Base-by-base conservation (phyloP, 2,113 vertebrate species). In the Pluvialis apricaria region DNA sequence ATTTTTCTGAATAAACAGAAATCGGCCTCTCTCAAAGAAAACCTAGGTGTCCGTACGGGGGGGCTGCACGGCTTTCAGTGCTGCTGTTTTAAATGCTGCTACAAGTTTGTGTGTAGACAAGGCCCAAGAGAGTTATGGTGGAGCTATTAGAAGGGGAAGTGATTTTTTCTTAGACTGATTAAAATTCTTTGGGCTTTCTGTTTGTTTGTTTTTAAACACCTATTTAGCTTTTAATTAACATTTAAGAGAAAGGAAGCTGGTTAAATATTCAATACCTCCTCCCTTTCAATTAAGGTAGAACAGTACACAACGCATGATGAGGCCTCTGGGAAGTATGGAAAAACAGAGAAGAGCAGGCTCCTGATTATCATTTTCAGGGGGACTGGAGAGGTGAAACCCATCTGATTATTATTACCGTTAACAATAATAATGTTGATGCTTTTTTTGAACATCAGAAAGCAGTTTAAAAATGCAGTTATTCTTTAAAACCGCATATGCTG, bases 181-280 rank as follows among this genome's bases (percentile, higher is more conserved):
- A 97, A 95, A 96, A 96, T 96, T 97, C 90, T 94, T 97, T 88
- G 90, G 85, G 86, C 80, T 95, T 95, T 96, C 88, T 96, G 81
- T 94, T 96, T 96, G 95, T 94, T 94, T 92, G 95, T 95, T 96
- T 94, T 96, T 96, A 96, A 96, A 94, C 95, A 97, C 92, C 81
- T 96, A 97, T 96, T 97, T 97, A 89, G 95, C 95, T 97, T 96
- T 96, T 97, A 96, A 97, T 97, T 97, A 96, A 96, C 95, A 92
- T 92, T 89, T 93, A 96, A 94, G 95, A 87, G 96, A 96, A 96
- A 88, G 91, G 92, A 94, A 96, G 86, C 91, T 93, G 68, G 85
- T 97, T 97, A 97, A 97, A 97, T 97, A 97, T 97, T 97, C 94
- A 97, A 92, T 95, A 96, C 94, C 94, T 95, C 96, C 95, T 96